Evolutionary conservation across 2,888 invertebrate genomes (phyloP).

Genomic region (Spilarctia lutea): DNA sequence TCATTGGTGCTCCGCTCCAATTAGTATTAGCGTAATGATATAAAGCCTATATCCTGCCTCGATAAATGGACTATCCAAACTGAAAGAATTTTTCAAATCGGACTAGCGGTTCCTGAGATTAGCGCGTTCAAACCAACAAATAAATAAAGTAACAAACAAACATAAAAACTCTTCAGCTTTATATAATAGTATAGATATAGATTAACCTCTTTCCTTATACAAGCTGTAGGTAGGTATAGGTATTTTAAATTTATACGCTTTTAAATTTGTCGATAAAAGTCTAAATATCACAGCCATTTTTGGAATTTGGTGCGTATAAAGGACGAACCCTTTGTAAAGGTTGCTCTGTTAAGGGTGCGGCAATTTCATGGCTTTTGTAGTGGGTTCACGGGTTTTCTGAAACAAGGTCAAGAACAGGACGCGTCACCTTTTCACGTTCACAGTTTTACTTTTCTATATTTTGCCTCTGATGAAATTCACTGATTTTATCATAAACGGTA

Average conservation of each 20-base stretch:
- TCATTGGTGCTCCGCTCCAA: too few species aligned
- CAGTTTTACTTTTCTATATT: neutral
- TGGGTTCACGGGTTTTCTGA: constrained; percentile 1
- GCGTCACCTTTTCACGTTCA: neutral
- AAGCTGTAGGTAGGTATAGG: neutral
- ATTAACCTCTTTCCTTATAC: too few species aligned
- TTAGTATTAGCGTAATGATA: too few species aligned
- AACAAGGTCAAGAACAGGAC: neutral
- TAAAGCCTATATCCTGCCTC: too few species aligned
- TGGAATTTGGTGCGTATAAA: constrained; percentile 1
- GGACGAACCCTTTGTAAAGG: constrained; percentile 15
- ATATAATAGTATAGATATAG: too few species aligned
- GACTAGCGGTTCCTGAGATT: too few species aligned
- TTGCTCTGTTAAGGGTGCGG: neutral
- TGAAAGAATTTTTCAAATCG: too few species aligned
- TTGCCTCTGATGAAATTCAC: neutral
- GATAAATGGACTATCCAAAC: too few species aligned
- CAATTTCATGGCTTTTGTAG: constrained; percentile 3
- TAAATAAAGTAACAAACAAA: too few species aligned
- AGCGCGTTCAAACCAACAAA: too few species aligned
- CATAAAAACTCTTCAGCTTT: too few species aligned
- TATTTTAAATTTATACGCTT: neutral
- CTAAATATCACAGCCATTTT: constrained; percentile 11
- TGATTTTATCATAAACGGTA: neutral
- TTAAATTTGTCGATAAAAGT: neutral